Base-by-base conservation (phyloP, 1,140 invertebrate species). In the Eciton burchellii region DNA sequence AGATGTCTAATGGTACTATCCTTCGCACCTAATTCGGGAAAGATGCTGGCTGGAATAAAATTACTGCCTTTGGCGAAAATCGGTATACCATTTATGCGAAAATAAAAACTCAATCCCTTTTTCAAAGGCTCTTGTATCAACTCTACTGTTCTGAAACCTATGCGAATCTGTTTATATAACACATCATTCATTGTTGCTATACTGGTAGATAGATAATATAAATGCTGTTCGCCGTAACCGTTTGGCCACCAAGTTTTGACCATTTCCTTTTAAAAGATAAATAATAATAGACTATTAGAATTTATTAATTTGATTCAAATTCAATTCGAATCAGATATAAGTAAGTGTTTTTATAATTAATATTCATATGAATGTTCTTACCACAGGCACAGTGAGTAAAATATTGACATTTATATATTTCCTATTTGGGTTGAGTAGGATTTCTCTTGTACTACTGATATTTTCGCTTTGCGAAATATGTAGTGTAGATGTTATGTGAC, bases 31-130 rank as follows among this genome's bases (percentile, higher is more conserved):
- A 94, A 87, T 94, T 99, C 98, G 0, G 98, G 98, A 63, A 99
- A 96, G 82, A 98, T 96, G 92, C 98, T 96, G 0, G 97, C 95
- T 1, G 99, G 99, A 90, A 99, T 99, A 95, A 97, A 98, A 93
- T 99, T 99, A 29, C 97, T 97, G 26, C 98, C 99, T 94, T 99
- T 99, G 85, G 98, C 96, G 91, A 99, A 99, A n/a, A 99, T 96
- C 16, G 97, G 96, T 4, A 97, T 90, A 0, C 95, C 96, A 93
- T 99, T 99, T 0, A 99, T 95, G 88, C 95, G 95, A 88, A 99
- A 98, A 88, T 97, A 98, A 93, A 99, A 99, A 14, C 96, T 96
- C 0, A 97, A 93, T 35, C 98, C 98, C 93, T 94, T 89, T 93
- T 95, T 88, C 0, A 97, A 89, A 35, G 94, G 93, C 76, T 96